Evolutionary conservation across 2,113 vertebrate species (phyloP).

Genomic region (Corythaixoides concolor): DNA sequence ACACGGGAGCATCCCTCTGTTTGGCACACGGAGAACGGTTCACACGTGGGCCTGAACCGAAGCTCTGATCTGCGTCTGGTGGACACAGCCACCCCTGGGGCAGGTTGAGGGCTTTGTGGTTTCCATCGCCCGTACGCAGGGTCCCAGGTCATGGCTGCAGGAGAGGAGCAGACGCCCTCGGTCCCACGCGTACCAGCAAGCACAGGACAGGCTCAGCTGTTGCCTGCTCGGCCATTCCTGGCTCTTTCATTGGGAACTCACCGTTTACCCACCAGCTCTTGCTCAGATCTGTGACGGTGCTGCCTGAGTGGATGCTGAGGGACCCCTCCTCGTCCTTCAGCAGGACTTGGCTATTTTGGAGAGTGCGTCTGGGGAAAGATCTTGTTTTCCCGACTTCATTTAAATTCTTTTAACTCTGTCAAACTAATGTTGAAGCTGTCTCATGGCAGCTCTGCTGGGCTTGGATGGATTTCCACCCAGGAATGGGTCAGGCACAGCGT

Average conservation of each 20-base stretch:
- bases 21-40: rapidly evolving
- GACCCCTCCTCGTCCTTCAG: not conserved
- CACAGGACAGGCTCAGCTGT: not conserved
- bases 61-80: not conserved
- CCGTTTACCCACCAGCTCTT: rapidly evolving
- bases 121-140: rapidly evolving
- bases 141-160: rapidly evolving
- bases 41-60: rapidly evolving
- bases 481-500: rapidly evolving
- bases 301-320: not conserved
- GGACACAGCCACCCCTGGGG: rapidly evolving
- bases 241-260: rapidly evolving
- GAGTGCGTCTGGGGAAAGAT: rapidly evolving
- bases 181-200: not conserved
- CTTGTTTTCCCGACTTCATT: not conserved
- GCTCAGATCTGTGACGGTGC: not conserved
- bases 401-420: not conserved
- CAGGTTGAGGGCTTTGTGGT: not conserved
- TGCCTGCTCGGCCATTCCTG: not conserved
- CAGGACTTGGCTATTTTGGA: not conserved
- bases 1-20: rapidly evolving
- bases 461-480: rapidly evolving
- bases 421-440: rapidly evolving
- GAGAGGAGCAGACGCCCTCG: rapidly evolving
- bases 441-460: not conserved